Percentiles rank a stretch among this genome's conserved stretches.
These are phyloP conservation scores for Melanotaenia trifasciata DNA, from an alignment of 2,797 vertebrate species.

Conservation along the genomic window DNA sequence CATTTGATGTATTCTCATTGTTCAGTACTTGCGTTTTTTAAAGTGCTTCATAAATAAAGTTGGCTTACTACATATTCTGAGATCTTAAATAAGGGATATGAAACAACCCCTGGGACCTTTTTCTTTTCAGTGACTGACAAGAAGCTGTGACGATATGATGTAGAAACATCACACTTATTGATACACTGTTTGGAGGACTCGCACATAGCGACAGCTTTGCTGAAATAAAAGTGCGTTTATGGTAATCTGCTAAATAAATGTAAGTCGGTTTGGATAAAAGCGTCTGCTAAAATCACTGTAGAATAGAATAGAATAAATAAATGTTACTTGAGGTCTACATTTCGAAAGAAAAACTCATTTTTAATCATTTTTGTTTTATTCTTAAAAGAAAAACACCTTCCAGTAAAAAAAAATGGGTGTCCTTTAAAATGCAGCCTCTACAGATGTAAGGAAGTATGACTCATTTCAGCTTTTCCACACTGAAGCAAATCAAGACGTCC, in stretches of 20 bases:
- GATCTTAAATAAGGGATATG: neutral
- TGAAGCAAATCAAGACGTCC: neutral
- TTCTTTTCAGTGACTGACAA: neutral
- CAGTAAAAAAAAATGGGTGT: neutral
- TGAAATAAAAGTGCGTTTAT: neutral
- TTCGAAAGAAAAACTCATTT: neutral
- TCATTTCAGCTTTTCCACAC: neutral
- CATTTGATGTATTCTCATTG: no score
- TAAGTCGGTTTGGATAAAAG: no score
- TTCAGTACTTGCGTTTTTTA: no score
- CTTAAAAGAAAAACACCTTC: neutral
- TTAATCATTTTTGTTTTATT: neutral
- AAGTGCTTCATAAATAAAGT: no score
- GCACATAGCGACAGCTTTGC: neutral
- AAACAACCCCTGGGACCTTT: neutral
- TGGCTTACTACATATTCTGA: neutral
- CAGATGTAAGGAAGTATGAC: no score
- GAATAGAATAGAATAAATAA: neutral
- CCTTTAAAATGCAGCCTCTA: no score
- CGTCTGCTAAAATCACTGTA: no score
- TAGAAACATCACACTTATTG: neutral
- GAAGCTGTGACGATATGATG: neutral
- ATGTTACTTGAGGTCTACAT: neutral
- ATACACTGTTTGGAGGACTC: neutral
- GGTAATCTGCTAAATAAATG: neutral